Base-by-base conservation (phyloP, 2,113 vertebrate species). In the Athene cunicularia region DNA sequence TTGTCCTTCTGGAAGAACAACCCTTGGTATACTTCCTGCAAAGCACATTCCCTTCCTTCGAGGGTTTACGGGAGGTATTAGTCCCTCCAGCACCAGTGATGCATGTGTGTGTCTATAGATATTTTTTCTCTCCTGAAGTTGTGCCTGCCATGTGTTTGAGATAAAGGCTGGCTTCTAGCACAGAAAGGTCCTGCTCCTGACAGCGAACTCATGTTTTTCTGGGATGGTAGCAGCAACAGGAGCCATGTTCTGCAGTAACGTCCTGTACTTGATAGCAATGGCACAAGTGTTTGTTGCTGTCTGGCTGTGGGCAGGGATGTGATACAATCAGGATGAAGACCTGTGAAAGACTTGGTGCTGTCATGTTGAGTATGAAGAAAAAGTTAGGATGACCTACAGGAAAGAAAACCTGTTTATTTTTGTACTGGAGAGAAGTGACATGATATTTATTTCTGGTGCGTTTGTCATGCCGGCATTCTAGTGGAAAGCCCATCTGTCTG, bases 391-490 rank as follows among this genome's bases (percentile, higher is more conserved):
- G 50, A 86, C 39, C 39, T 62, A 71, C 39, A 62, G 52, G 59
- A 86, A 76, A 71, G n/a, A 71, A 89, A 86, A 67, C 13, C 14
- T 80, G 80, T 26, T n/a, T 67, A n/a, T 76, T 82, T 86, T 76
- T 23, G 41, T 67, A 33, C 32, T 32, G n/a, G 37, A 80, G 22
- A 71, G 45, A 85, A 28, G 39, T 72, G 85, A 76, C 58, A 20
- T 8, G 14, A 52, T 50, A 8, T 35, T 76, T 6, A n/a, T 67
- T 67, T 72, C 63, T 60, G 20, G 45, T 62, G 47, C 2, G 1
- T 59, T 90, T 82, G 66, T 82, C 88, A 35, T 68, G 35, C 33
- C 17, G 39, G 43, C 70, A 22, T 76, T 64, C 52, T 77, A 12
- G 45, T 17, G 56, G 55, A 80, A 86, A 89, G 39, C 47, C 66